Percentiles rank a stretch among this genome's conserved stretches.
phyloP scores from a whole-genome alignment of 2,888 invertebrate genomes.

The Bedellia somnulentella region DNA sequence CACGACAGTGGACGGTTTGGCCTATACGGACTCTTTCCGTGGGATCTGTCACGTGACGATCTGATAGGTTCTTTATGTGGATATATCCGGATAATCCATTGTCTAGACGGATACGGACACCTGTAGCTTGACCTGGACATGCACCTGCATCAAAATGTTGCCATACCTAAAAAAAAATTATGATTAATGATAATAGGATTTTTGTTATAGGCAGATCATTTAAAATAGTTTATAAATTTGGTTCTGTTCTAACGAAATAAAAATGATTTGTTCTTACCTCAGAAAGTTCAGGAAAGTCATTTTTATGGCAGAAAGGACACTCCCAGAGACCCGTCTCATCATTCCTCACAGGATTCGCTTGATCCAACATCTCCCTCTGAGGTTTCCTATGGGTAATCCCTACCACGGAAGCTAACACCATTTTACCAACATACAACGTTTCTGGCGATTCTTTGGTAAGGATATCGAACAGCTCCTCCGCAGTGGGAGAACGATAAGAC shows the following conservation, averaged over 20 bases:
- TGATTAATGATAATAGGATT: not conserved
- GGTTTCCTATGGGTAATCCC: constrained; percentile 88
- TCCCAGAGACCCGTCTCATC: constrained; percentile 96
- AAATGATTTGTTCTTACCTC: too few species aligned
- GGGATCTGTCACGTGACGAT: constrained; percentile 90
- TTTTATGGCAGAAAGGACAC: constrained; percentile 95
- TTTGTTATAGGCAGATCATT: not conserved
- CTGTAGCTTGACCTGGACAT: constrained; percentile 95
- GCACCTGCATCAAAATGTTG: constrained; percentile 95
- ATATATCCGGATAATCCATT: constrained; percentile 93
- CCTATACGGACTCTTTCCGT: constrained; percentile 86
- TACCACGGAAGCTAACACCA: constrained; percentile 79
- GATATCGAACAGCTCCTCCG: constrained; percentile 92
- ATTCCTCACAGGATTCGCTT: constrained; percentile 93
- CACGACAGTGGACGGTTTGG: constrained; percentile 83
- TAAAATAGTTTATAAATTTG: too few species aligned
- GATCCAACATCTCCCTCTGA: constrained; percentile 89
- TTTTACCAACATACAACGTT: constrained; percentile 86
- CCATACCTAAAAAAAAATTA: constrained; percentile 73
- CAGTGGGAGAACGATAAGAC: constrained; percentile 74
- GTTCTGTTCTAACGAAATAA: too few species aligned
- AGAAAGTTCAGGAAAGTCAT: constrained; percentile 92
- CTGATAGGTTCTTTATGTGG: constrained; percentile 90
- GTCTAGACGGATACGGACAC: constrained; percentile 86
- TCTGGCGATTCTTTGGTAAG: constrained; percentile 95